Percentiles rank a stretch among this genome's conserved stretches.
These are phyloP conservation scores for Drosophila arawakana DNA, from an alignment of 1,140 invertebrate genomes.

Conservation along the genomic window DNA sequence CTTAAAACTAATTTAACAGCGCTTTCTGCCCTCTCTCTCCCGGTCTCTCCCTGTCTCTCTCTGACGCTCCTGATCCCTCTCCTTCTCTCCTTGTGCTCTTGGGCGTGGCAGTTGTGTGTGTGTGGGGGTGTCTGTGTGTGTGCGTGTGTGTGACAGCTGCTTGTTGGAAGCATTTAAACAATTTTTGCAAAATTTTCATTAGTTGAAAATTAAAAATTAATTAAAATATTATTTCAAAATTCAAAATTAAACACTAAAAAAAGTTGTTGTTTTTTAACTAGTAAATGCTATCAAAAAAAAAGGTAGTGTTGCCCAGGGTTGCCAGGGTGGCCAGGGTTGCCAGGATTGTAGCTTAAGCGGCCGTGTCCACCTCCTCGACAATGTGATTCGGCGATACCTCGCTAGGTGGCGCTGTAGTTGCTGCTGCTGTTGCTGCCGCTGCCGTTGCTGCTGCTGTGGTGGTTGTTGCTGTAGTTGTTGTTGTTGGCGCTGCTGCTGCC, in stretches of 20 bases:
- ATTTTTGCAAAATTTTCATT: slow-evolving; percentile 7
- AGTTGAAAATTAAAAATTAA: not conserved
- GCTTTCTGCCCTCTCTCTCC: slow-evolving; percentile 10
- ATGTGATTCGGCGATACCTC: slow-evolving; percentile 83
- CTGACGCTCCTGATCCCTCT: slow-evolving; percentile 1
- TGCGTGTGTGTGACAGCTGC: not conserved
- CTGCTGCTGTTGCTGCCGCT: slow-evolving; percentile 38
- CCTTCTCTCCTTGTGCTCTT: not conserved
- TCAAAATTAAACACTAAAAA: slow-evolving; percentile 6
- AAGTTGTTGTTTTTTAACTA: slow-evolving; percentile 38
- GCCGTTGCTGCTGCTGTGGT: slow-evolving; percentile 2
- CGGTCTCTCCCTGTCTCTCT: not conserved
- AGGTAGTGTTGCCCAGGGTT: not conserved
- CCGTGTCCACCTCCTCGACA: slow-evolving; percentile 83
- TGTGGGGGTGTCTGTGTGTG: not conserved
- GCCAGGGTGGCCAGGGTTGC: not conserved
- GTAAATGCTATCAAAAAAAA: slow-evolving; percentile 66
- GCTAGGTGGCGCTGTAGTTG: slow-evolving; percentile 57
- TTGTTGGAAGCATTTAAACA: slow-evolving; percentile 11
- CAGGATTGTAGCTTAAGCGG: slow-evolving; percentile 61
- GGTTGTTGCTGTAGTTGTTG: slow-evolving; percentile 22
- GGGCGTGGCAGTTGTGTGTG: slow-evolving; percentile 9
- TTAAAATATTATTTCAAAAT: not conserved
- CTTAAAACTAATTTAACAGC: slow-evolving; percentile 72
- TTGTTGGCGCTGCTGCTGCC: slow-evolving; percentile 9